Base-by-base conservation (phyloP, 1,140 invertebrate genomes). In the Tetranychus cinnabarinus region DNA sequence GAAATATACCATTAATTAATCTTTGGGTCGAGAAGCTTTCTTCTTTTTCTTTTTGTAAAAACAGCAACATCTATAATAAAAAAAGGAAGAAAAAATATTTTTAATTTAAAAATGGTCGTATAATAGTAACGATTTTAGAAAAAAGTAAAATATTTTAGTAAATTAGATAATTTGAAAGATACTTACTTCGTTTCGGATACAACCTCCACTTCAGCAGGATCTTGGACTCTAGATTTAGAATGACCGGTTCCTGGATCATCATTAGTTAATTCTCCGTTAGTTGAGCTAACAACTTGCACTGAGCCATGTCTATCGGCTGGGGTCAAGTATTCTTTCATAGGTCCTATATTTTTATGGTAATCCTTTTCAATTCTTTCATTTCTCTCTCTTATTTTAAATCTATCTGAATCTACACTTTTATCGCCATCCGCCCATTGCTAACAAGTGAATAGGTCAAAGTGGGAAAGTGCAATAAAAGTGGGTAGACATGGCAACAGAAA, bases 241-340 rank as follows among this genome's bases (percentile, higher is more conserved):
- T 93, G 89, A 59, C 88, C 90, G 67, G 87, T 89, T 55, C 86
- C 89, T 35, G 88, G 89, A 77, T 96, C 90, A 74, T 95, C 91
- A 66, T 85, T 83, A 58, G 85, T 88, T 68, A 95, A 74, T 77
- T 95, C 91, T 66, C 90, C 90, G 76, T 95, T 95, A 61, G 89
- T 93, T 65, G 90, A 95, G 73, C 87, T 92, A 66, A 96, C 88
- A 78, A 97, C 90, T 86, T 95, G 78, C 8, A 78, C 75, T 57
- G 69, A 76, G 64, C 67, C 66, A 56, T 65, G 62, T 36, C 65
- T 57, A 63, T 67, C 65, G 60, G 63, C 64, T 34, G 66, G 55
- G 4, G 31, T 56, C 23, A 65, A 56, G 57, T 56, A 37, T 46
- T 15, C 57, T 33, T 60, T 60, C 15, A 62, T 36, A 12, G 59